These are phyloP conservation scores for Fukomys damarensis DNA, from an alignment of 2,113 vertebrate species.

Conservation along the genomic window DNA sequence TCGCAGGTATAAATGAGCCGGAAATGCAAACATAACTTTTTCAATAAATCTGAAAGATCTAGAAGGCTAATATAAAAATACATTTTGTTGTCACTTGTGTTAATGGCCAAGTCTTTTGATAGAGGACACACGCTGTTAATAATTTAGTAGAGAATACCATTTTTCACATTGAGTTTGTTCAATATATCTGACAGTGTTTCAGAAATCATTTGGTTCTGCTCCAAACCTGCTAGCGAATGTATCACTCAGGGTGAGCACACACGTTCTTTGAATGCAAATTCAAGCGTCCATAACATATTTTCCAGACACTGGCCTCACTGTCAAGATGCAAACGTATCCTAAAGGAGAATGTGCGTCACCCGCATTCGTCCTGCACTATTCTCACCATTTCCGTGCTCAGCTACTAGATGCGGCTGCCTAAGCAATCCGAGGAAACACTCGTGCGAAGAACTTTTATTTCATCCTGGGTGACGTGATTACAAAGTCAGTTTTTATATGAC, in stretches of 20 bases:
- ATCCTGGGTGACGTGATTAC: not conserved
- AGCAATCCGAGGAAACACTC: not conserved
- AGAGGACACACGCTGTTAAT: not conserved
- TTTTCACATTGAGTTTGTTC: not conserved
- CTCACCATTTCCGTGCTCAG: not conserved
- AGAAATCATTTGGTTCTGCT: not conserved
- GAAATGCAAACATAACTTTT: not conserved
- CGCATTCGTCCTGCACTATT: not conserved
- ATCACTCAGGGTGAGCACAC: not conserved
- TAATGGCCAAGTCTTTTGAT: not conserved
- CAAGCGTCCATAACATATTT: not conserved
- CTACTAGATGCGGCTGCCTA: not conserved
- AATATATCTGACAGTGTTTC: not conserved
- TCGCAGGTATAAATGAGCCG: not conserved
- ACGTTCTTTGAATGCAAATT: not conserved
- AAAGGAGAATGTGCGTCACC: not conserved
- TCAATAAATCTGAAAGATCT: not conserved
- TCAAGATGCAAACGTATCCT: not conserved
- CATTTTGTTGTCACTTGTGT: not conserved
- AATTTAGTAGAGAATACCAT: not conserved
- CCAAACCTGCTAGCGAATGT: not conserved
- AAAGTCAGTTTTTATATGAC: not conserved
- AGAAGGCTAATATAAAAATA: not conserved
- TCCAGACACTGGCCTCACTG: not conserved
- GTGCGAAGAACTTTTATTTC: not conserved